These are phyloP conservation scores for Pao palembangensis DNA, from an alignment of 2,113 vertebrate species.

Conservation along the genomic window DNA sequence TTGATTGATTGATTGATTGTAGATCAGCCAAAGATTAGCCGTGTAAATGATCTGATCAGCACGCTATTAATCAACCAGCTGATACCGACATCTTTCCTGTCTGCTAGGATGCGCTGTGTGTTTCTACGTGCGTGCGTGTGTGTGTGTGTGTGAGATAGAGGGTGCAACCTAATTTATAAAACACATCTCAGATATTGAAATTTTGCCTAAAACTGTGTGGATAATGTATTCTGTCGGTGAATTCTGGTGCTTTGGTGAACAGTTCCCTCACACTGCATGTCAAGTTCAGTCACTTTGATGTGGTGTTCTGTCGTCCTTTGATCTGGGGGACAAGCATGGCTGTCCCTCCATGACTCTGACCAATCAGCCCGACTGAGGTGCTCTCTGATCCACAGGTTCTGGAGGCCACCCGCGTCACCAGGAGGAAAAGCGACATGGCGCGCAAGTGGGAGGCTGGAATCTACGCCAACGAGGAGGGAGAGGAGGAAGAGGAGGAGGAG, in stretches of 20 bases:
- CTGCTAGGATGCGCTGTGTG: too few species aligned
- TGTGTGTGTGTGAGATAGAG: slow-evolving; percentile 2
- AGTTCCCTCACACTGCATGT: not conserved
- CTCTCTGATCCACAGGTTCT: slow-evolving; percentile 81
- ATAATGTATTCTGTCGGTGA: too few species aligned
- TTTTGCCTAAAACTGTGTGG: too few species aligned
- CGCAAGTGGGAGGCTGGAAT: slow-evolving; percentile 95
- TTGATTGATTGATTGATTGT: too few species aligned
- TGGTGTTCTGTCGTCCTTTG: not conserved
- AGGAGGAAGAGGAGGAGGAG: slow-evolving; percentile 74
- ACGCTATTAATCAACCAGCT: too few species aligned
- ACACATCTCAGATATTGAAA: not conserved
- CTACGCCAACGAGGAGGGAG: slow-evolving; percentile 89
- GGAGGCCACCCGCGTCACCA: slow-evolving; percentile 91
- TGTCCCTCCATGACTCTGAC: not conserved
- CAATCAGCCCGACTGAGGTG: slow-evolving; percentile 11
- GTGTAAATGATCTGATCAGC: too few species aligned
- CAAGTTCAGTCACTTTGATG: slow-evolving; percentile 7
- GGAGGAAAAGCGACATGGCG: slow-evolving; percentile 93
- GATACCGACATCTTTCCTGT: too few species aligned
- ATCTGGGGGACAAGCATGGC: not conserved
- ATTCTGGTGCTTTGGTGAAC: too few species aligned
- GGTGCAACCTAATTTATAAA: not conserved
- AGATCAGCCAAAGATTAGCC: too few species aligned
- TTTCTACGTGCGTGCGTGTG: not conserved